phyloP scores from a whole-genome alignment of 2,888 invertebrate species.

The Halictus quadricinctus region DNA sequence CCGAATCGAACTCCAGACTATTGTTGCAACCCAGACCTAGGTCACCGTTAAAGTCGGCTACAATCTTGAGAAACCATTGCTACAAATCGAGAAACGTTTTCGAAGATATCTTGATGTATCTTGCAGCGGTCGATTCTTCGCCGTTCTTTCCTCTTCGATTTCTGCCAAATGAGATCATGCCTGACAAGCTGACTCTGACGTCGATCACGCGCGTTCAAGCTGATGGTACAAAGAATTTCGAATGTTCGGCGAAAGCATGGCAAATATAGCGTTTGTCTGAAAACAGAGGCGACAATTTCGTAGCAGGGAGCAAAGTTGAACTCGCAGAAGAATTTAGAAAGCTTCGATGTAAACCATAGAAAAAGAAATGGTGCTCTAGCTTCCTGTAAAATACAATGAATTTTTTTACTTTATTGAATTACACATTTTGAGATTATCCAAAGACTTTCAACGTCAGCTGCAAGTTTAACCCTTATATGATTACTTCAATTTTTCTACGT shows the following conservation, averaged over 20 bases:
- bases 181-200: neutral
- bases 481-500: no score
- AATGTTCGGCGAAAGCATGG: neutral
- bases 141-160: neutral
- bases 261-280: neutral
- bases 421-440: no score
- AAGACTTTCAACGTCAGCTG: neutral
- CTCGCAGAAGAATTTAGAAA: neutral
- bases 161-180: neutral
- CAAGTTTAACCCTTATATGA: neutral
- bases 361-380: no score
- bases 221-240: neutral
- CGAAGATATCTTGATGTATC: neutral
- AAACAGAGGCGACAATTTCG: neutral
- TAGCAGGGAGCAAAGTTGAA: neutral
- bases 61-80: neutral
- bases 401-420: no score
- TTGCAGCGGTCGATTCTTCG: neutral
- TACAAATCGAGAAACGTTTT: neutral
- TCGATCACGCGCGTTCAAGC: neutral
- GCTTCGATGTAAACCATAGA: neutral
- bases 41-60: neutral
- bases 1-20: neutral
- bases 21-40: neutral
- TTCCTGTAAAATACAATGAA: no score